Conservation (phyloP, 2,888 invertebrate genomes). For the Isotomurus palustris region DNA sequence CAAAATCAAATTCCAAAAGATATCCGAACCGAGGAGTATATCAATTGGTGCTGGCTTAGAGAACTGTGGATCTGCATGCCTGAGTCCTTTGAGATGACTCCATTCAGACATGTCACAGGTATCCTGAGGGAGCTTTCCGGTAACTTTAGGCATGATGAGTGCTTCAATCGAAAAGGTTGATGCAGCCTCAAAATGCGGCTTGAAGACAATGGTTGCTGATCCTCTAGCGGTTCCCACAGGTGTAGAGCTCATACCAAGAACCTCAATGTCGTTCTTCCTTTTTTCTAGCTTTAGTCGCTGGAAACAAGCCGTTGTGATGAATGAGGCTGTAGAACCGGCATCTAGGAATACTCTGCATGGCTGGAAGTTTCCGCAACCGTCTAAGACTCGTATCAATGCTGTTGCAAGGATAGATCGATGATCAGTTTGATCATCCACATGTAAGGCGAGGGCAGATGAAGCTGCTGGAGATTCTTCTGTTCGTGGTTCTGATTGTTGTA, state of each 20-base stretch:
- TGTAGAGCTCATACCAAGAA: background rate
- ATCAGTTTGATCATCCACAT: background rate
- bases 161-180: conserved; percentile 1
- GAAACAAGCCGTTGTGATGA: conserved; percentile 1
- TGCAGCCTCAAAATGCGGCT: background rate
- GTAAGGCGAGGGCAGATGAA: background rate
- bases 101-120: background rate
- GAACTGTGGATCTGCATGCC: conserved; percentile 23
- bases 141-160: conserved; percentile 8
- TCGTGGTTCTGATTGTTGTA: background rate
- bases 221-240: background rate
- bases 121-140: background rate
- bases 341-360: conserved; percentile 4
- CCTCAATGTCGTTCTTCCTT: background rate
- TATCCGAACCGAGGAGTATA: conserved; percentile 22
- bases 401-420: background rate
- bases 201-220: background rate
- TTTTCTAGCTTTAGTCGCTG: background rate
- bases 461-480: background rate
- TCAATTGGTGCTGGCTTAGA: conserved; percentile 8
- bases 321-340: conserved; percentile 1
- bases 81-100: conserved; percentile 8
- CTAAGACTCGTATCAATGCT: background rate
- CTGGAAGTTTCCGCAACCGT: background rate
- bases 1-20: background rate